Evolutionary conservation across 2,888 invertebrate species (phyloP).

Genomic region (Argynnis bischoffii): DNA sequence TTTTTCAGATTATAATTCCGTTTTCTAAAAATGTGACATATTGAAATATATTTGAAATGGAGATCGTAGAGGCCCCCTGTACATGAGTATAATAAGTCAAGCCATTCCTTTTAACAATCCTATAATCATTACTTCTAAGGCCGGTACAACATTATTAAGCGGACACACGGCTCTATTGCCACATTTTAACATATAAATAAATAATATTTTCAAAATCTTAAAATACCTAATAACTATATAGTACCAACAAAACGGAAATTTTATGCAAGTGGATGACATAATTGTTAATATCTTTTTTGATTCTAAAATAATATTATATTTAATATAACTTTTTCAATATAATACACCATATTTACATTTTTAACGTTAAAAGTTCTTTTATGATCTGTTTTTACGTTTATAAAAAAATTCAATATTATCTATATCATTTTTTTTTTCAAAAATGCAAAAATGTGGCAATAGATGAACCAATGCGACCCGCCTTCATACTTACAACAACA

Average conservation of each 20-base stretch:
- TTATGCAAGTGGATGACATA: too few relatives aligned
- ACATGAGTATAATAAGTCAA: conserved; percentile 67
- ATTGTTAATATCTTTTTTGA: too few relatives aligned
- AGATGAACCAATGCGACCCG: conserved; percentile 20
- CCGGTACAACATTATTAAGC: conserved; percentile 65
- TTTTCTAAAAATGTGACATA: not conserved
- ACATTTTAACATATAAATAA: conserved; percentile 39
- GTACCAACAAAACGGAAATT: too few relatives aligned
- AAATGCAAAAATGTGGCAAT: conserved; percentile 5
- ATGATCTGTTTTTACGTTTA: too few relatives aligned
- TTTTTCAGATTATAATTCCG: too few relatives aligned
- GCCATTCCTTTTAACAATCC: conserved; percentile 66
- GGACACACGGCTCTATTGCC: conserved; percentile 23
- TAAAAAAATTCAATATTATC: too few relatives aligned
- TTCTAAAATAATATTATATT: too few relatives aligned
- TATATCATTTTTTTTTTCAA: not conserved
- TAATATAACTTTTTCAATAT: too few relatives aligned
- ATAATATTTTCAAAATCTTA: too few relatives aligned
- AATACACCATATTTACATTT: too few relatives aligned
- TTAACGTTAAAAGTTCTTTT: too few relatives aligned
- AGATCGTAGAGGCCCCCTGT: conserved; percentile 53
- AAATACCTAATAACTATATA: too few relatives aligned
- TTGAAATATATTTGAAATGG: conserved; percentile 18
- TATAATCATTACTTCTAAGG: conserved; percentile 75
- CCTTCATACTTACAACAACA: conserved; percentile 69